phyloP scores from a whole-genome alignment of 2,113 vertebrate species.

The Galbula dea region DNA sequence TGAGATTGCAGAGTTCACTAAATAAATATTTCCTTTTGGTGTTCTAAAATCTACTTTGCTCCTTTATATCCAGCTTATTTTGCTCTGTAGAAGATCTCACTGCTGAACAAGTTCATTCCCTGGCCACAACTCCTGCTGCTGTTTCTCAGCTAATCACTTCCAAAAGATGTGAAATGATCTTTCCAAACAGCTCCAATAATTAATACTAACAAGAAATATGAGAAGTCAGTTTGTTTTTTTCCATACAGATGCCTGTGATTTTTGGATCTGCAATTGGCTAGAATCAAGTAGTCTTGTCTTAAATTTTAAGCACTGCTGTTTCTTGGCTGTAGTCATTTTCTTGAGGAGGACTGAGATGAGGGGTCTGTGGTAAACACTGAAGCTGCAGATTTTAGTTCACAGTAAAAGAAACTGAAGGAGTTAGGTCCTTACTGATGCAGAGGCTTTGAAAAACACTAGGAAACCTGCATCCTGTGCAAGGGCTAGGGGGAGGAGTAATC shows the following conservation, averaged over 20 bases:
- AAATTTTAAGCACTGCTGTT: not conserved
- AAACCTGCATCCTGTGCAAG: not conserved
- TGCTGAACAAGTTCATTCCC: not conserved
- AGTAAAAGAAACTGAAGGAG: not conserved
- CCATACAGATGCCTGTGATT: not conserved
- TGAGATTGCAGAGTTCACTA: slow-evolving; percentile 20
- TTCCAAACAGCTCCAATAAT: not conserved
- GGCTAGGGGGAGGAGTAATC: not conserved
- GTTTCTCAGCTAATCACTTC: slow-evolving; percentile 14
- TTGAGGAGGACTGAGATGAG: not conserved
- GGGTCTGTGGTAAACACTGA: not conserved
- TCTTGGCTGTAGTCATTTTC: not conserved
- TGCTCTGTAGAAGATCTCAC: not conserved
- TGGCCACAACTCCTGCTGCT: not conserved
- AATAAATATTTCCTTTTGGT: slow-evolving; percentile 36
- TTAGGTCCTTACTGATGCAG: not conserved
- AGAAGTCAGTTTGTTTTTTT: not conserved
- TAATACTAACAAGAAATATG: not conserved
- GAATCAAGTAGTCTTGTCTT: not conserved
- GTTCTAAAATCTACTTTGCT: not conserved
- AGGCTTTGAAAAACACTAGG: not conserved
- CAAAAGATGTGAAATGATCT: not conserved
- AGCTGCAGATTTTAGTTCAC: not conserved
- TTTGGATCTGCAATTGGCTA: not conserved
- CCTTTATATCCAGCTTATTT: not conserved